Evolutionary conservation across 2,797 vertebrate species (phyloP).

Genomic region (Chiloscyllium punctatum): DNA sequence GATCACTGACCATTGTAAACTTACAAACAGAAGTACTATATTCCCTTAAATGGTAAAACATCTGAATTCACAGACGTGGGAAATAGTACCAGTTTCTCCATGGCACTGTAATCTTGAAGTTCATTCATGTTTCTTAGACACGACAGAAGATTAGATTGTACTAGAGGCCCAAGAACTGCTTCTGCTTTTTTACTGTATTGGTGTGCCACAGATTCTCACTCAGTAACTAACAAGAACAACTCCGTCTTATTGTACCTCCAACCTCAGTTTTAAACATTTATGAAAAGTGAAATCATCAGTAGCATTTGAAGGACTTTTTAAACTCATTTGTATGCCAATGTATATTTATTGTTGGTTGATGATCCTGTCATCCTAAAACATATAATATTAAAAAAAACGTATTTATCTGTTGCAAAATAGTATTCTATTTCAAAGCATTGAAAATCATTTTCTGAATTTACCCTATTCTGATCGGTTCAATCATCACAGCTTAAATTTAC

Average conservation of each 20-base stretch:
- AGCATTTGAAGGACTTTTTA: not conserved
- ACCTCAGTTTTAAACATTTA: not conserved
- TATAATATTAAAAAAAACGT: not conserved
- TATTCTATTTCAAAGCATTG: not conserved
- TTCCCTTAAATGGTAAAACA: not conserved
- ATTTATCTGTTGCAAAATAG: not conserved
- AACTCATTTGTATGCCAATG: not conserved
- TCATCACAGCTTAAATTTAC: not conserved
- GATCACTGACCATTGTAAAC: not conserved
- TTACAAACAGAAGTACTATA: not conserved
- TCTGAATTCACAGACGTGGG: not conserved
- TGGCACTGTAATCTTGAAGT: not conserved
- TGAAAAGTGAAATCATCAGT: not conserved
- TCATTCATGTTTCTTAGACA: not conserved
- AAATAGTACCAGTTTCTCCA: not conserved
- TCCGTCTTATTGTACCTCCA: not conserved
- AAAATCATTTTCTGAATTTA: not conserved
- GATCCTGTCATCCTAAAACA: not conserved
- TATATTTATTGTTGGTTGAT: not conserved
- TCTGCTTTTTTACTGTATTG: not conserved
- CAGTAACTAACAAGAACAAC: not conserved
- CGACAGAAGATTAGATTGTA: not conserved
- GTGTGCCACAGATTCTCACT: not conserved
- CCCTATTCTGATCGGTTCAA: not conserved
- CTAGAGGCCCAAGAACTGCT: not conserved